Percentiles rank a stretch among this genome's conserved stretches.
phyloP scores from a whole-genome alignment of 2,113 vertebrate genomes.

The Garra rufa region DNA sequence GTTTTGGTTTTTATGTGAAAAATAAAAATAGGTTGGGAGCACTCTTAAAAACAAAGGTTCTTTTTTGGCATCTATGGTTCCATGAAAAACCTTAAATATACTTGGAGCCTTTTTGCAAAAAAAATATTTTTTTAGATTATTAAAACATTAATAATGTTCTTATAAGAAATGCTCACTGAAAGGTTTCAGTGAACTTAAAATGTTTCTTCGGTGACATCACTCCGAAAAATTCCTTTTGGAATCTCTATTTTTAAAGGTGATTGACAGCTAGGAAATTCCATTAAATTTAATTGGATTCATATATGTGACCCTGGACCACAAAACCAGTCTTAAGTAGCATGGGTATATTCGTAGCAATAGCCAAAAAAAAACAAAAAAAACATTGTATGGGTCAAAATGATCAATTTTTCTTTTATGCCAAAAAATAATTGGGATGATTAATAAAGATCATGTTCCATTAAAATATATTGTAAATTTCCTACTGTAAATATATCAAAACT shows the following conservation, averaged over 20 bases:
- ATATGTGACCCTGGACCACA: too few relatives aligned
- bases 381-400: too few relatives aligned
- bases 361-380: too few relatives aligned
- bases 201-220: neutral
- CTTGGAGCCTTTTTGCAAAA: neutral
- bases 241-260: neutral
- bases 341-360: too few relatives aligned
- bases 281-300: neutral
- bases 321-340: too few relatives aligned
- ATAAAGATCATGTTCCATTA: too few relatives aligned
- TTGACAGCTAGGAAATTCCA: neutral
- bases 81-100: neutral
- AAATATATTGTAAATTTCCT: too few relatives aligned
- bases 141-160: neutral
- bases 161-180: neutral
- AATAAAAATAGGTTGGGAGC: neutral
- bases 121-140: neutral
- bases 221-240: neutral
- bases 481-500: too few relatives aligned
- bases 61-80: neutral
- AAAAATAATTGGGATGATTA: too few relatives aligned
- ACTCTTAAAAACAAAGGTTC: neutral
- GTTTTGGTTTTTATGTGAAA: neutral
- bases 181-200: neutral
- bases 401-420: too few relatives aligned